phyloP scores from a whole-genome alignment of 1,140 invertebrate genomes.

The Nasonia longicornis region DNA sequence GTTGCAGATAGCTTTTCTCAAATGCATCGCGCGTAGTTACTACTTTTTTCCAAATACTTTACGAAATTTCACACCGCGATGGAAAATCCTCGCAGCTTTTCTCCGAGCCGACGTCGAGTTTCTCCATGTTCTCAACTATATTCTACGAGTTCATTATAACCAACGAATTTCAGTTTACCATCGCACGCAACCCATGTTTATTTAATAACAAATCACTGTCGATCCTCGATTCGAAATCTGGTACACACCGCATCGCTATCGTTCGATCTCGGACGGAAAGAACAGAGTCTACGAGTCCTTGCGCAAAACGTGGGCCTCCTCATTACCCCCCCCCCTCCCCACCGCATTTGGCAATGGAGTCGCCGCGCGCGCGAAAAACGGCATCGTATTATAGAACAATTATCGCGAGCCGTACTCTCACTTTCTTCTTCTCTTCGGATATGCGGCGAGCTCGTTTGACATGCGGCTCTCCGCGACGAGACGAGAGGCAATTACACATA shows the following conservation, averaged over 20 bases:
- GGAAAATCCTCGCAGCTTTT: background rate
- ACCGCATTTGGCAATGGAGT: background rate
- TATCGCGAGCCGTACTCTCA: background rate
- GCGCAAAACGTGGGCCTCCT: background rate
- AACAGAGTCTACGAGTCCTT: background rate
- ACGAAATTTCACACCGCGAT: background rate
- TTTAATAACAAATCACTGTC: background rate
- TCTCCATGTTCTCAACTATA: too few relatives aligned
- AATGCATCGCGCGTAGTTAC: background rate
- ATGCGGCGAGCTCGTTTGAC: background rate
- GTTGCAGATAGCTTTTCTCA: background rate
- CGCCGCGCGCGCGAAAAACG: too few relatives aligned
- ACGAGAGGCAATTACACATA: background rate
- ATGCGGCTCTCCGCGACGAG: background rate
- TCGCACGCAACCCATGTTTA: background rate
- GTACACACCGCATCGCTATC: background rate
- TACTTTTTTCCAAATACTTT: background rate
- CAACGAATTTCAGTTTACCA: background rate
- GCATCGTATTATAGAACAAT: constrained; percentile 3
- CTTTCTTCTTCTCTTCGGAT: background rate
- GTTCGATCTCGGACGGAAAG: background rate
- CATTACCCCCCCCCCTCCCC: background rate
- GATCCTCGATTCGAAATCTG: background rate
- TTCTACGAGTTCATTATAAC: background rate
- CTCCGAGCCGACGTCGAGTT: too few relatives aligned